Percentiles rank a stretch among this genome's conserved stretches.
Conservation (phyloP, 2,888 invertebrate species). For the Macrosiphum euphorbiae region DNA sequence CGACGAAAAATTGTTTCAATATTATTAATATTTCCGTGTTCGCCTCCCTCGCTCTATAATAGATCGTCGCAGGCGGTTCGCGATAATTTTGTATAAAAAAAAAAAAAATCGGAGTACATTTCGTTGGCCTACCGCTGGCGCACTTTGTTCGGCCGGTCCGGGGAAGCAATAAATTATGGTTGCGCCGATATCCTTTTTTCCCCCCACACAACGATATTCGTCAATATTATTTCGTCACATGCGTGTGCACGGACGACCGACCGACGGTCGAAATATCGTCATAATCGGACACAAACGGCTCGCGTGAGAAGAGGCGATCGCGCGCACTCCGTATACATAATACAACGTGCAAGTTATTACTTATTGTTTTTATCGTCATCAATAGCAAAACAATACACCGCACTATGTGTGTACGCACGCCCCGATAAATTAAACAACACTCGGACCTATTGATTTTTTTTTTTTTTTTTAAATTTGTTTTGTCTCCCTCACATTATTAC, state of each 20-base stretch:
- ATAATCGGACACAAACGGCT: not conserved
- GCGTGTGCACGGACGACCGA: not conserved
- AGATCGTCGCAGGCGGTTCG: not conserved
- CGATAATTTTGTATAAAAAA: not conserved
- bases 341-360: not conserved
- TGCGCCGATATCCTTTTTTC: not conserved
- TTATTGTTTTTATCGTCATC: slow-evolving; percentile 4
- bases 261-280: not conserved
- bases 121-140: not conserved
- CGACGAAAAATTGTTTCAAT: not conserved
- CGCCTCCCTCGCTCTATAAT: not conserved
- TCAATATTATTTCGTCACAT: not conserved
- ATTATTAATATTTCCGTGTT: too few relatives aligned
- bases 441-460: slow-evolving; percentile 33
- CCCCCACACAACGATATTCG: not conserved
- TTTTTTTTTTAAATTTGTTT: not conserved
- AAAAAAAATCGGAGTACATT: not conserved
- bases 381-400: not conserved
- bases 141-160: not conserved
- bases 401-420: not conserved
- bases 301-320: not conserved
- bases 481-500: not conserved
- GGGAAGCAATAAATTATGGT: not conserved
- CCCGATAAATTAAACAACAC: slow-evolving; percentile 30
- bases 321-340: not conserved